Base-by-base conservation (phyloP, 1,140 invertebrate species). In the Prorops nasuta region DNA sequence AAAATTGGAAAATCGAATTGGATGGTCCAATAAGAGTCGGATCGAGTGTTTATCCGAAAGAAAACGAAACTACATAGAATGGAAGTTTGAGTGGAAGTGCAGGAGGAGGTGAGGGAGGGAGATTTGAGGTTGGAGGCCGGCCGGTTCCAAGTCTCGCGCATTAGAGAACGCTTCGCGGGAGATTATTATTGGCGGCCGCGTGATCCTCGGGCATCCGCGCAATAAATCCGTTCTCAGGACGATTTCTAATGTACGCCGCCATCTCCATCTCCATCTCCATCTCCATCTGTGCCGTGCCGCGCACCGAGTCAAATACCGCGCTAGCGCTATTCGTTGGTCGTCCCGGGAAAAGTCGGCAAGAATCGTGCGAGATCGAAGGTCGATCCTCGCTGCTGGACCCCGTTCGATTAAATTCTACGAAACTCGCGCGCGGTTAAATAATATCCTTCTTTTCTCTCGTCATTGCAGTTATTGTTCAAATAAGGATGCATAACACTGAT, bases 111-210 rank as follows among this genome's bases (percentile, higher is more conserved):
- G 32, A 17, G 37, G 41, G 42, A 48, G 12, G 18, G 20, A 40
- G 38, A 40, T 40, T 40, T 40, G 10, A 40, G 38, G 38, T 20
- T 70, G 66, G 67, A 73, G 68, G 71, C 65, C 71, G 64, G 60
- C 71, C 67, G 65, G 67, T 71, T 71, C 60, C 64, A 66, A 69
- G 65, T 67, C n/a, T n/a, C n/a, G n/a, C 56, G 64, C 67, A 68
- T 69, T 70, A 67, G 66, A 66, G 52, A 57, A 68, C 63, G 64
- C 60, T 68, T 58, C 60, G n/a, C n/a, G n/a, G n/a, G 64, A 67
- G 63, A 67, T 73, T 73, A 73, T 72, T 73, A 69, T 69, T 69
- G 66, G 65, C 51, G 48, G 35, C 19, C 39, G 68, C 64, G 67
- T 68, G 61, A 69, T 68, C 61, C 66, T 65, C 38, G 65, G 66